Evolutionary conservation across 2,888 invertebrate genomes (phyloP).

Genomic region (Mylabris sibirica): DNA sequence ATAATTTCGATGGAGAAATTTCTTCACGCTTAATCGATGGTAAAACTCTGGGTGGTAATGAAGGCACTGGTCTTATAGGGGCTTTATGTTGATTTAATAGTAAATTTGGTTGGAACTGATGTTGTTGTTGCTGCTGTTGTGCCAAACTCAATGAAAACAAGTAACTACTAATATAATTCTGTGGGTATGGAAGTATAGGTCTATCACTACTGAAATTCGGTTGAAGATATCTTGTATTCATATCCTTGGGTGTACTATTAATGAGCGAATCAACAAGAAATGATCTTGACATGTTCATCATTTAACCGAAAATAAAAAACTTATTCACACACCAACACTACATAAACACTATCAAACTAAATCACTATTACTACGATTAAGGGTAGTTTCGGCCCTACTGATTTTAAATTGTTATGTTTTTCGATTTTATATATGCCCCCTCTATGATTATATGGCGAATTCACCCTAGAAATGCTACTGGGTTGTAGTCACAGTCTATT

Average conservation of each 20-base stretch:
- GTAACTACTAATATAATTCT: slow-evolving; percentile 70
- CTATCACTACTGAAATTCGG: slow-evolving; percentile 62
- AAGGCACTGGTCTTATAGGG: slow-evolving; percentile 55
- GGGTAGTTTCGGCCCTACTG: slow-evolving; percentile 33
- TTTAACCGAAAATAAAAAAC: slow-evolving; percentile 24
- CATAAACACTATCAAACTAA: background rate
- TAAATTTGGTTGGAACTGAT: slow-evolving; percentile 61
- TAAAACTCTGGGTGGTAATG: slow-evolving; percentile 52
- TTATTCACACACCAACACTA: background rate
- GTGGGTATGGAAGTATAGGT: slow-evolving; percentile 70
- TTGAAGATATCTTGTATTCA: slow-evolving; percentile 58
- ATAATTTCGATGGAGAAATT: slow-evolving; percentile 28
- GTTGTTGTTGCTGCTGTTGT: slow-evolving; percentile 50
- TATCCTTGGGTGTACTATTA: slow-evolving; percentile 68
- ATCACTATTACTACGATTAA: slow-evolving; percentile 21
- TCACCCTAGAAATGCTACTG: slow-evolving; percentile 42
- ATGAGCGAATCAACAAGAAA: slow-evolving; percentile 84
- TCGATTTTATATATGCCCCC: slow-evolving; percentile 52
- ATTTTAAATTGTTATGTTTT: slow-evolving; percentile 37
- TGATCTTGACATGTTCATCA: slow-evolving; percentile 76
- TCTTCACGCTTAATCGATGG: slow-evolving; percentile 32
- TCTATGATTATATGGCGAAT: slow-evolving; percentile 46
- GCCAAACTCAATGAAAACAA: slow-evolving; percentile 71
- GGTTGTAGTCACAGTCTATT: slow-evolving; percentile 47
- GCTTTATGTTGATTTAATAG: slow-evolving; percentile 40